A percentile compares a stretch with the other conserved stretches of the same genome.
phyloP scores from a whole-genome alignment of 2,797 vertebrate species.

The Lepilemur ruficaudatus region DNA sequence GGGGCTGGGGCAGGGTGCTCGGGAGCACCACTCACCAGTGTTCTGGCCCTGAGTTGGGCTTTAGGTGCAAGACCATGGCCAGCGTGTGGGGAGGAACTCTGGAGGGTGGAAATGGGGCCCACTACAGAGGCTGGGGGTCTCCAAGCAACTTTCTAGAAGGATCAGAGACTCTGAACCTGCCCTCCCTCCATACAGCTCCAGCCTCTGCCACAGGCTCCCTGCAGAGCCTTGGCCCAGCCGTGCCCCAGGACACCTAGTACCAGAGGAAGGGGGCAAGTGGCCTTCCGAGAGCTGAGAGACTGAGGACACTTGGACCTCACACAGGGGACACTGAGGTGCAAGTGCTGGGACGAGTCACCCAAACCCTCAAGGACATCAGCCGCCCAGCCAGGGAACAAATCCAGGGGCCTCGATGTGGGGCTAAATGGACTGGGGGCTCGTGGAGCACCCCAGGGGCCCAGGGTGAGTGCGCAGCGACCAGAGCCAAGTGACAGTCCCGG shows the following conservation, averaged over 20 bases:
- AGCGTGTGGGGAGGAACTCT: too few species aligned
- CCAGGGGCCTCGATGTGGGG: not conserved
- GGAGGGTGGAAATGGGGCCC: not conserved
- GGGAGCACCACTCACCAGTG: accelerated
- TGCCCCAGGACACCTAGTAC: not conserved
- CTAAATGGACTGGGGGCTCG: not conserved
- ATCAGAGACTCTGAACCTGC: not conserved
- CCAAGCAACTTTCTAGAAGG: accelerated
- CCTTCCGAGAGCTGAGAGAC: not conserved
- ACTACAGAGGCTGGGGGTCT: not conserved
- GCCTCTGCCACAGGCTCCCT: not conserved
- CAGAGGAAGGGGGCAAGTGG: not conserved
- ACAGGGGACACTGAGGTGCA: not conserved
- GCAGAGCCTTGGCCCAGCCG: not conserved
- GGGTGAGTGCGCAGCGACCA: too few species aligned
- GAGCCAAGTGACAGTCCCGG: not conserved
- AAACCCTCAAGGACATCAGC: too few species aligned
- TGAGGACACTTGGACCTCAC: accelerated
- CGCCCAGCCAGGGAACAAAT: not conserved
- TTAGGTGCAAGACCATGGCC: not conserved
- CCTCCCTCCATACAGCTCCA: accelerated
- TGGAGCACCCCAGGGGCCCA: not conserved
- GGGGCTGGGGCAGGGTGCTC: accelerated
- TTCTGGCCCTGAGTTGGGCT: not conserved
- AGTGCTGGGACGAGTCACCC: accelerated